Base-by-base conservation (phyloP, 2,797 vertebrate species). In the Xyrichtys novacula region DNA sequence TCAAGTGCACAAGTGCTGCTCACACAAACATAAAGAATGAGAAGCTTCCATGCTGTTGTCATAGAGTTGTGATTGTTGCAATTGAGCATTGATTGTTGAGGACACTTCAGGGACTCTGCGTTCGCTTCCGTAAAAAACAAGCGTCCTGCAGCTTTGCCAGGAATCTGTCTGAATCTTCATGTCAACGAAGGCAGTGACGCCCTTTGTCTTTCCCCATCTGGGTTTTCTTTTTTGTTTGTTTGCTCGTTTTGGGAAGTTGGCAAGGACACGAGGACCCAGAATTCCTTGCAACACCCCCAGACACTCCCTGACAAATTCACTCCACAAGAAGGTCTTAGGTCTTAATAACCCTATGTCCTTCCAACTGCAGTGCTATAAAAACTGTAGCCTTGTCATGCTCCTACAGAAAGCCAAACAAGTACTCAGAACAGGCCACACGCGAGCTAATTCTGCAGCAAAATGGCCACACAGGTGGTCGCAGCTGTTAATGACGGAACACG, bases 391-490 rank as follows among this genome's bases (percentile, higher is more conserved):
- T 42, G 81, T 63, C 38, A n/a, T 46, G 43, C 65, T 60, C 55
- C 28, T 20, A 31, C 39, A 60, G 43, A 26, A 71, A 48, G 53
- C 58, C 53, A 32, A 22, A 36, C 60, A 60, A 34, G 38, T n/a
- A 39, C 46, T 29, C 31, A 3, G 7, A 5, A 22, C 9, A n/a
- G n/a, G 4, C 67, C 63, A 50, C 65, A 69, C 50, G 42, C 32
- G 25, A 38, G 42, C 66, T 55, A 76, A 74, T 26, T 44, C 85
- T 81, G 82, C 83, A 83, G 87, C 80, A 88, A 85, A 89, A 84
- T 57, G 84, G 84, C 85, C 80, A 74, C 78, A 79, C 80, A 83
- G 85, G 90, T 89, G 90, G 88, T 85, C 75, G 32, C 85, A 81
- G 85, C 71, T 75, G 85, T 83, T 85, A 76, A 85, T 70, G 79